These are phyloP conservation scores for Polietes domitor DNA, from an alignment of 2,888 invertebrate genomes.

Conservation along the genomic window DNA sequence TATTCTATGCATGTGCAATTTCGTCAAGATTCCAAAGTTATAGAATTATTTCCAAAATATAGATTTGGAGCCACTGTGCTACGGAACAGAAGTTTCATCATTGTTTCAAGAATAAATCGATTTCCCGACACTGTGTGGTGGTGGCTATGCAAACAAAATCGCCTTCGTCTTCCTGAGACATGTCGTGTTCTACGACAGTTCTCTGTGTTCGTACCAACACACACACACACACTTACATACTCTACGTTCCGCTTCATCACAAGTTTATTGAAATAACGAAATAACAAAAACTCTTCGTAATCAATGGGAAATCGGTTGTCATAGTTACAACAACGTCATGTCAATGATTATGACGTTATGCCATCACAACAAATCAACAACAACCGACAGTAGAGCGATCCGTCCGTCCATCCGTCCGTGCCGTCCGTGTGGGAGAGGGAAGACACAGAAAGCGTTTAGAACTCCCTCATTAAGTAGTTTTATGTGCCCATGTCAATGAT, in stretches of 20 bases:
- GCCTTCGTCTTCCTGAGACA: too few species aligned
- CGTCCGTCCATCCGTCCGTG: too few species aligned
- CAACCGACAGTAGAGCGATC: background rate
- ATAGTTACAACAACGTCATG: constrained; percentile 62
- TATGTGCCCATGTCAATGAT: background rate
- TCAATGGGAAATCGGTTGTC: constrained; percentile 57
- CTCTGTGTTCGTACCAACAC: background rate
- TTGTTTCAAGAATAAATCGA: too few species aligned
- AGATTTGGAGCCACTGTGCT: too few species aligned
- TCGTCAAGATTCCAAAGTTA: too few species aligned
- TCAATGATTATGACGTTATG: constrained; percentile 40
- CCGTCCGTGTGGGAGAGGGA: background rate
- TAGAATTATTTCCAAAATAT: too few species aligned
- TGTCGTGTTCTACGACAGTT: background rate
- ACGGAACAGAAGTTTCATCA: too few species aligned
- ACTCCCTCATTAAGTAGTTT: background rate
- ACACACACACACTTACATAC: constrained; percentile 2
- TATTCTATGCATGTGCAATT: too few species aligned
- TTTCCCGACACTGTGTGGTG: too few species aligned
- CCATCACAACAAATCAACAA: background rate
- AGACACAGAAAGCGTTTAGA: background rate
- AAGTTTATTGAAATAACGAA: constrained; percentile 71
- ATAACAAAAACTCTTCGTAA: constrained; percentile 66
- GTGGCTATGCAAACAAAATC: background rate
- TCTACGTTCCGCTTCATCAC: constrained; percentile 66